Percentiles rank a stretch among this genome's conserved stretches.
Evolutionary conservation across 2,113 vertebrate genomes (phyloP).

Genomic region (Puffinus mauretanicus): DNA sequence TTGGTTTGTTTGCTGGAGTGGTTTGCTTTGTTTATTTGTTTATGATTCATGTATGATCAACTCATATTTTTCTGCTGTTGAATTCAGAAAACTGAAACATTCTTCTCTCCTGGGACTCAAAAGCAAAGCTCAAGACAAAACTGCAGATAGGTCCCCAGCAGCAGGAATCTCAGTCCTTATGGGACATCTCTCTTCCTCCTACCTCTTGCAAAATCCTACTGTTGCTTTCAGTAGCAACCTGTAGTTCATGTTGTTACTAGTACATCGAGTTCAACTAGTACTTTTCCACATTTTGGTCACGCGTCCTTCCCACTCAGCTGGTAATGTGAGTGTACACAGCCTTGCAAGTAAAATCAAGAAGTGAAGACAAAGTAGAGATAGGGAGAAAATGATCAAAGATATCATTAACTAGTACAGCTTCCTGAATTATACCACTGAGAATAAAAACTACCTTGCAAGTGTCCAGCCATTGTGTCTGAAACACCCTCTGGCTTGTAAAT

Average conservation of each 20-base stretch:
- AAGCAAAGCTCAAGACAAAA: background rate
- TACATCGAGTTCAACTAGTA: background rate
- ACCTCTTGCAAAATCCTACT: background rate
- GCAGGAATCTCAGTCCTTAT: background rate
- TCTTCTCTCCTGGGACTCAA: background rate
- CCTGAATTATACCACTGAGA: background rate
- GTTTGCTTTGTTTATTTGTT: background rate
- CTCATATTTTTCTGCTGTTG: background rate
- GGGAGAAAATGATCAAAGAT: background rate
- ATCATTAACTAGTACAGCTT: accelerated
- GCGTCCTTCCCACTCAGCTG: background rate
- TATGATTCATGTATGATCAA: background rate
- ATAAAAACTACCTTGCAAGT: background rate
- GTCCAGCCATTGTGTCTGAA: background rate
- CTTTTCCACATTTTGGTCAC: background rate
- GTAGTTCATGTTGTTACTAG: background rate
- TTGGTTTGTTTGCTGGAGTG: background rate
- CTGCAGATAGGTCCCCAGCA: background rate
- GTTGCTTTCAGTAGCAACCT: background rate
- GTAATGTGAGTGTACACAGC: background rate
- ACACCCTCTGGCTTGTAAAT: background rate
- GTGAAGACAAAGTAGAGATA: background rate
- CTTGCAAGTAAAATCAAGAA: background rate
- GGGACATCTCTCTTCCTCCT: background rate
- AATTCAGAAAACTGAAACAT: background rate